Conservation (phyloP, 2,888 invertebrate genomes). For the Leptinotarsa peninsularis region DNA sequence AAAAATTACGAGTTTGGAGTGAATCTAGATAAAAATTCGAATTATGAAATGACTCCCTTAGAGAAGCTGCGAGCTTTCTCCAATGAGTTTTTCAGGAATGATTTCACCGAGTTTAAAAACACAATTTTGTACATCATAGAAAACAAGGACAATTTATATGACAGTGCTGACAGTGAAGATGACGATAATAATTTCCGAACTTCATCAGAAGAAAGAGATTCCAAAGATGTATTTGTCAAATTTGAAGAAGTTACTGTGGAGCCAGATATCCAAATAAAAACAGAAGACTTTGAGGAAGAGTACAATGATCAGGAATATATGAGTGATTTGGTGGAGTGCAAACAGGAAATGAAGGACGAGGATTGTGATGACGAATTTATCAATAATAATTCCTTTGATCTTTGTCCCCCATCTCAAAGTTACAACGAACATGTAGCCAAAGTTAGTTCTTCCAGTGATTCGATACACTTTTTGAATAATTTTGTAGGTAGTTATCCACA, state of each 20-base stretch:
- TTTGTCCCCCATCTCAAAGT: constrained; percentile 31
- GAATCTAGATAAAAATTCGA: constrained; percentile 55
- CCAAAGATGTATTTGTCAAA: constrained; percentile 46
- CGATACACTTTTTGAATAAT: constrained; percentile 54
- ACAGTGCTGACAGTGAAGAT: constrained; percentile 44
- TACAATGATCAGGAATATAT: constrained; percentile 28
- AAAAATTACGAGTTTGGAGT: constrained; percentile 62
- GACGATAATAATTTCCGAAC: constrained; percentile 48
- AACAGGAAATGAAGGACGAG: constrained; percentile 45
- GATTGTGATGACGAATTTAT: constrained; percentile 29
- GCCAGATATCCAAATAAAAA: constrained; percentile 59
- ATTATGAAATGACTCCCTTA: constrained; percentile 59
- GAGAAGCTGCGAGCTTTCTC: constrained; percentile 62
- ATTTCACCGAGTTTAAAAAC: constrained; percentile 61
- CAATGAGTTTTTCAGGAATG: constrained; percentile 60
- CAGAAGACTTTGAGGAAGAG: constrained; percentile 49
- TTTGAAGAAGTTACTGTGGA: constrained; percentile 61
- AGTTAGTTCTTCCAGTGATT: constrained; percentile 35
- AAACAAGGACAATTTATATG: constrained; percentile 49
- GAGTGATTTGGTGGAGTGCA: constrained; percentile 38
- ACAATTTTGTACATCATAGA: constrained; percentile 57
- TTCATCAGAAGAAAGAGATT: constrained; percentile 36
- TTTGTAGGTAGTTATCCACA: constrained; percentile 53
- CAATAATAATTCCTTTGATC: constrained; percentile 7
- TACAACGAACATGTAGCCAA: constrained; percentile 36